Evolutionary conservation across 2,888 invertebrate genomes (phyloP), one percentile per base, ranked within the genome.

Genomic region (Aspidiotus destructor): DNA sequence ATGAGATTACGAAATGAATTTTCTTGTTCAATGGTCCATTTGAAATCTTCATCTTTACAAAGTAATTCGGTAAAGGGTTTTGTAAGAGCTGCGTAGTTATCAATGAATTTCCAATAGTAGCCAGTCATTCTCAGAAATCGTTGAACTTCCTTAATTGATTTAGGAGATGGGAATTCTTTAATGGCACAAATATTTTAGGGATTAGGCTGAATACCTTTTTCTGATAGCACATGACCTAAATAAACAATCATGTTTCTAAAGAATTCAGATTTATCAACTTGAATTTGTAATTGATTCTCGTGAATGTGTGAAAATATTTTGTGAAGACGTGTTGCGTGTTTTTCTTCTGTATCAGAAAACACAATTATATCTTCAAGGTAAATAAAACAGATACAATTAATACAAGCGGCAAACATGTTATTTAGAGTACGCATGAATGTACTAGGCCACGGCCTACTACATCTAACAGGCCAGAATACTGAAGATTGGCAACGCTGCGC

Each of bases 111-210:
- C 0, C 40, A 10, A n/a, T 55, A 73, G 40, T 42, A 53, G n/a
- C 62, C 75, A 0, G 73, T 55, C 42, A 78, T 55, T 10, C 77
- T 77, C 17, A 77, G 54, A 69, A 78, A 78, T n/a, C 70, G 63
- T 73, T 67, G 62, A 1, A 72, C 53, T 41, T 70, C 63, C 53
- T 64, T 71, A 0, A 42, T 55, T 54, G 65, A 70, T 15, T 62
- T 68, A 10, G 72, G 71, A 7, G n/a, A 41, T 8, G 72, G 71
- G 41, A 58, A 72, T 8, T 65, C 28, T 9, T 58, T 52, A 0
- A 72, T 40, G 5, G 67, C 60, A 41, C 58, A 13, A 0, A 69
- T 62, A 53, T 71, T 72, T 9, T 58, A 54, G 10, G n/a, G n/a
- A 54, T 73, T 70, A 0, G 71, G 71, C 28, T 55, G 17, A 9